Percentiles rank a stretch among this genome's conserved stretches.
phyloP scores from a whole-genome alignment of 1,140 invertebrate genomes.

The Mizuhopecten yessoensis region DNA sequence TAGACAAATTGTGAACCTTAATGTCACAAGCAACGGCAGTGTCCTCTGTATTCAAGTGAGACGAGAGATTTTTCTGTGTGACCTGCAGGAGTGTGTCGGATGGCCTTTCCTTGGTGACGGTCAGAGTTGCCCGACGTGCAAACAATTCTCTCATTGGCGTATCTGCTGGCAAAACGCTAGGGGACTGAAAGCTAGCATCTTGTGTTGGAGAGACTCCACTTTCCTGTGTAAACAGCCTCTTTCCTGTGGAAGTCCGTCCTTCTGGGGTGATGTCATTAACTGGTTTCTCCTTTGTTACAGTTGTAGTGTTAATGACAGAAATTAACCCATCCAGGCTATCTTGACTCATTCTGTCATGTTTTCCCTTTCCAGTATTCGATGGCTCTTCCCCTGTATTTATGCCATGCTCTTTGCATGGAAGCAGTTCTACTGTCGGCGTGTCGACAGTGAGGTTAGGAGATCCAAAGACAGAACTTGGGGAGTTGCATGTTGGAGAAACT shows the following conservation, averaged over 20 bases:
- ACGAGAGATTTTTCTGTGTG: constrained; percentile 27
- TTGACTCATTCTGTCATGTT: constrained; percentile 3
- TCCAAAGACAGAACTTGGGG: neutral
- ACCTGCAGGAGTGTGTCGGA: constrained; percentile 72
- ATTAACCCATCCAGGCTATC: neutral
- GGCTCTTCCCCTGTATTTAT: neutral
- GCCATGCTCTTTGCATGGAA: neutral
- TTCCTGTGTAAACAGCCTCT: constrained; percentile 58
- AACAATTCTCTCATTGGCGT: constrained; percentile 52
- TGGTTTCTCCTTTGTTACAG: constrained; percentile 53
- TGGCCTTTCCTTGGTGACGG: constrained; percentile 74
- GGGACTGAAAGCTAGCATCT: constrained; percentile 60
- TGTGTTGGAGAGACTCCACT: constrained; percentile 48
- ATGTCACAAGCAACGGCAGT: neutral
- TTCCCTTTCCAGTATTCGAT: neutral
- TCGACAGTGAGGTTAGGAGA: neutral
- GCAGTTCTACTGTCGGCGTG: neutral
- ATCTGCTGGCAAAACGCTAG: constrained; percentile 59
- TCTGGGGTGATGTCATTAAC: constrained; percentile 36
- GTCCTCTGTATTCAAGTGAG: constrained; percentile 46
- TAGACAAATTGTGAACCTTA: constrained; percentile 54
- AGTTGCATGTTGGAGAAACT: neutral
- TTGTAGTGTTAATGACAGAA: neutral
- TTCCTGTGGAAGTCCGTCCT: constrained; percentile 42
- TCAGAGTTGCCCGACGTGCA: constrained; percentile 67